These are phyloP conservation scores for Girardinus metallicus DNA, from an alignment of 2,797 vertebrate genomes.

Conservation along the genomic window DNA sequence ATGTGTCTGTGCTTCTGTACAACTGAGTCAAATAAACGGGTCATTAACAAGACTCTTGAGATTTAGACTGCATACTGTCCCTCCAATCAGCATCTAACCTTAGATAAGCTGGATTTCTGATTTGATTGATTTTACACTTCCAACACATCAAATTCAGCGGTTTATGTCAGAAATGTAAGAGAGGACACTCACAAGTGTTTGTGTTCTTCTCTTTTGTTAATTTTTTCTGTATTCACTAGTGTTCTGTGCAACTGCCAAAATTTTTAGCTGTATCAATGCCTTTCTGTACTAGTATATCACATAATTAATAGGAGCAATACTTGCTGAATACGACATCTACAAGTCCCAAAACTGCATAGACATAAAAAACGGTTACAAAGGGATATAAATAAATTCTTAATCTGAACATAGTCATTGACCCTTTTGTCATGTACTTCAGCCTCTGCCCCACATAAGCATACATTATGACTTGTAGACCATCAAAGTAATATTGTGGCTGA, in stretches of 20 bases:
- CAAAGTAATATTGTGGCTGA: neutral
- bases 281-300: neutral
- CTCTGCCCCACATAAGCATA: neutral
- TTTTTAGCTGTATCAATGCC: neutral
- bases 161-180: neutral
- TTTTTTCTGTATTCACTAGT: neutral
- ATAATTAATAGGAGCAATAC: neutral
- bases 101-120: neutral
- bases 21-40: no score
- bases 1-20: neutral
- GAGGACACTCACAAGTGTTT: neutral
- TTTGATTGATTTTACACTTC: neutral
- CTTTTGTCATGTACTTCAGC: neutral
- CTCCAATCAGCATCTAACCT: neutral
- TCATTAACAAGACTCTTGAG: no score
- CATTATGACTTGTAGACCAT: neutral
- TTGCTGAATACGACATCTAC: neutral
- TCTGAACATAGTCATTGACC: neutral
- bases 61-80: no score
- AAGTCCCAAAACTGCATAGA: neutral
- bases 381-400: neutral
- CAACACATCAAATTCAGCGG: neutral
- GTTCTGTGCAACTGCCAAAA: neutral
- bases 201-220: neutral
- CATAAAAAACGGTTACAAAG: neutral